phyloP scores from a whole-genome alignment of 2,113 vertebrate species.

The Chamaea fasciata region DNA sequence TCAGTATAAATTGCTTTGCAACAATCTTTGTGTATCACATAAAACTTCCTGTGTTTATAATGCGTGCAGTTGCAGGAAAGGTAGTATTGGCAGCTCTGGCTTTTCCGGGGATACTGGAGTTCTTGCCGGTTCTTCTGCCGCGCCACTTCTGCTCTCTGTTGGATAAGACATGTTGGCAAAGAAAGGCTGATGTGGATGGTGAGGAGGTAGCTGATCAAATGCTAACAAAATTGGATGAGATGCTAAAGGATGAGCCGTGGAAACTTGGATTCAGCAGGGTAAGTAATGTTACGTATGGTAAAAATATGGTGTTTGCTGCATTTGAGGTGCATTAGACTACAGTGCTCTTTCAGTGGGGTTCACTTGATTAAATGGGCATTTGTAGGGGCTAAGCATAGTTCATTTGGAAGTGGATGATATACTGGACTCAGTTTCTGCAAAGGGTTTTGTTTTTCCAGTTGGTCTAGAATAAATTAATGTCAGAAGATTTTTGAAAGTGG shows the following conservation, averaged over 20 bases:
- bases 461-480: background rate
- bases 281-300: conserved; percentile 41
- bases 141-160: conserved; percentile 61
- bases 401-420: background rate
- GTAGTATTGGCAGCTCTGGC: conserved; percentile 43
- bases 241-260: conserved; percentile 68
- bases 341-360: background rate
- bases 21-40: background rate
- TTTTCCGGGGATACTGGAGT: conserved; percentile 70
- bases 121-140: conserved; percentile 71
- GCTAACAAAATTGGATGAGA: conserved; percentile 45
- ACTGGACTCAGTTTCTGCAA: background rate
- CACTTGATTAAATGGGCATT: background rate
- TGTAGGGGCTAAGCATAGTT: background rate
- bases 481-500: background rate
- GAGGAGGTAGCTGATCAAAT: background rate
- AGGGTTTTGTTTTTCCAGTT: background rate
- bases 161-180: background rate
- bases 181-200: background rate
- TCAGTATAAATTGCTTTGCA: background rate
- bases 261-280: conserved; percentile 76
- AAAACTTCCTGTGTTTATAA: background rate
- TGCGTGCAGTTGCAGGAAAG: conserved; percentile 54
- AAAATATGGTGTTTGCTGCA: background rate
- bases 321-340: background rate